Percentiles rank a stretch among this genome's conserved stretches.
phyloP scores from a whole-genome alignment of 2,113 vertebrate genomes.

The Mixornis gularis region DNA sequence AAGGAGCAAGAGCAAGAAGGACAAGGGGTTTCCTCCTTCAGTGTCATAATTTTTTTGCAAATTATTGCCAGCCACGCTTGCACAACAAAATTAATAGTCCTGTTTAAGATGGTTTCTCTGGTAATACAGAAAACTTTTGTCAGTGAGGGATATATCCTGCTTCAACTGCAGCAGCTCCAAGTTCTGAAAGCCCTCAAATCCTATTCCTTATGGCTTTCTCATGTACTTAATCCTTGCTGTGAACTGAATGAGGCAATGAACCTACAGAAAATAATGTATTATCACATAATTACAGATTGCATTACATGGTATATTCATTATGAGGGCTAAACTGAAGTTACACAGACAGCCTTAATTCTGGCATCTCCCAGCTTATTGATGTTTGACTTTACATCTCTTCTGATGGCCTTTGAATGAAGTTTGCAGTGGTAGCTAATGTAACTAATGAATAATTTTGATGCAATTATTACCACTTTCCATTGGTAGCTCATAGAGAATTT shows the following conservation, averaged over 20 bases:
- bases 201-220: neutral
- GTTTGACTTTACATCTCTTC: neutral
- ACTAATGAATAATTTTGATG: neutral
- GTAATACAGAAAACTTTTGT: neutral
- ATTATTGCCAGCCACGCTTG: neutral
- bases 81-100: neutral
- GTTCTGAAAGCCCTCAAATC: neutral
- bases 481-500: neutral
- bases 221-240: neutral
- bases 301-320: neutral
- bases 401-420: neutral
- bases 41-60: neutral
- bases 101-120: accelerated
- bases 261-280: constrained; percentile 14
- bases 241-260: neutral
- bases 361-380: neutral
- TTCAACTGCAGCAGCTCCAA: neutral
- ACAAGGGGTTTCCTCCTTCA: neutral
- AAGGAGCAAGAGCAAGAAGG: neutral
- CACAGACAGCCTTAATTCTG: neutral
- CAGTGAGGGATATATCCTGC: neutral
- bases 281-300: neutral
- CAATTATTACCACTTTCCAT: neutral
- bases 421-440: neutral
- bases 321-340: neutral